phyloP scores from a whole-genome alignment of 2,888 invertebrate species.

The Eupelmus urozonus region DNA sequence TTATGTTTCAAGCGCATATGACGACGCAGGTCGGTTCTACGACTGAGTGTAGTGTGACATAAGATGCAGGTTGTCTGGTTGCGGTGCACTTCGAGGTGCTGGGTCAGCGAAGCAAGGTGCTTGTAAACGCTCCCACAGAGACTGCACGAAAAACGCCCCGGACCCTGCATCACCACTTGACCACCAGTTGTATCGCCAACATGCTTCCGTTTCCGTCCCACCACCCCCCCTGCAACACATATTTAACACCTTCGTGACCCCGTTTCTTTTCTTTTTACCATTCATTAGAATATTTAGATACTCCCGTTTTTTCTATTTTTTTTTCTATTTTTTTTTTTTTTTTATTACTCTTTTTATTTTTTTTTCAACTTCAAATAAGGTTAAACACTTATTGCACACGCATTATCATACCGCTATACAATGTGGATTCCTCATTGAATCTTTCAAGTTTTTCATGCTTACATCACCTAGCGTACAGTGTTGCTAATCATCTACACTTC shows the following conservation, averaged over 20 bases:
- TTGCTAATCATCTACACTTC: too few relatives aligned
- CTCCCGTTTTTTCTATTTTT: not conserved
- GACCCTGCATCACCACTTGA: constrained; percentile 77
- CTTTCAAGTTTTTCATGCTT: constrained; percentile 28
- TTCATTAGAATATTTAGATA: constrained; percentile 8
- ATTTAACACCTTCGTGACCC: constrained; percentile 76
- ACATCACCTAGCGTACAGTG: constrained; percentile 13
- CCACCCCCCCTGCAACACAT: constrained; percentile 77
- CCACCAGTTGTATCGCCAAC: constrained; percentile 76
- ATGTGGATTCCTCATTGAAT: constrained; percentile 22
- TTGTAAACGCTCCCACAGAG: constrained; percentile 77
- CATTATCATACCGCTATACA: constrained; percentile 61
- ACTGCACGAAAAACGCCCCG: constrained; percentile 77
- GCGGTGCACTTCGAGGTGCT: constrained; percentile 77
- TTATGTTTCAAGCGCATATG: constrained; percentile 77
- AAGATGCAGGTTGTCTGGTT: constrained; percentile 77
- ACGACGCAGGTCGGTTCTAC: constrained; percentile 77
- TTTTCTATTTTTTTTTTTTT: constrained; percentile 18
- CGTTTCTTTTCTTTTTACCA: constrained; percentile 66
- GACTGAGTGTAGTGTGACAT: constrained; percentile 77
- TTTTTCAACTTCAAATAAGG: not conserved
- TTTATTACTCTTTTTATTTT: not conserved
- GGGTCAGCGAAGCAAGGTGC: constrained; percentile 77
- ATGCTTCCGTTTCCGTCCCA: constrained; percentile 77
- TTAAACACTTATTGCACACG: constrained; percentile 52